Conservation (phyloP, 2,888 invertebrate genomes). For the Tetrapedia diversipes region DNA sequence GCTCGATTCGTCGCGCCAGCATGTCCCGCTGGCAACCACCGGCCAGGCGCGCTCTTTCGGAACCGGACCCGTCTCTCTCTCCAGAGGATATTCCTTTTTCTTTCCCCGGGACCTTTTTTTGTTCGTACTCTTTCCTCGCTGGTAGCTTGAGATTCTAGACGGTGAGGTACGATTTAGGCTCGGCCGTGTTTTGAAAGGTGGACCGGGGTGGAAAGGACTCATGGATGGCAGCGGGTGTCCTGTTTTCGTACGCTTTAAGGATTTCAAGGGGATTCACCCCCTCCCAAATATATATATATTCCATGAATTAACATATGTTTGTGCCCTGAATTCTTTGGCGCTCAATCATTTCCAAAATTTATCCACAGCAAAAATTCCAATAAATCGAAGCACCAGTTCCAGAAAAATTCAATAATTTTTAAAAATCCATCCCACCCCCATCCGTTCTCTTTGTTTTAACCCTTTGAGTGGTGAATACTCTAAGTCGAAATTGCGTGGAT, state of each 20-base stretch:
- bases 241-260: neutral
- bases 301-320: too few species aligned
- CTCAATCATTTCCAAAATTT: too few species aligned
- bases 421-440: too few species aligned
- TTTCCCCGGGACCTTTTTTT: neutral
- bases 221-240: neutral
- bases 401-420: too few species aligned
- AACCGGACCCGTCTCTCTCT: neutral
- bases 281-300: too few species aligned
- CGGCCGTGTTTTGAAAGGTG: constrained; percentile 2
- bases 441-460: too few species aligned
- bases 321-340: too few species aligned
- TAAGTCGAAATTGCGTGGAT: too few species aligned
- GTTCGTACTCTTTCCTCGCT: neutral
- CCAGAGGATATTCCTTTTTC: neutral
- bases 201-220: neutral
- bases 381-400: too few species aligned
- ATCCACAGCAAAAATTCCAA: too few species aligned
- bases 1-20: constrained; percentile 49
- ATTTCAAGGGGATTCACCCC: neutral
- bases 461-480: too few species aligned
- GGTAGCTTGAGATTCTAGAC: neutral
- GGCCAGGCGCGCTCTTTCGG: constrained; percentile 1
- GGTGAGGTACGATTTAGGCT: neutral
- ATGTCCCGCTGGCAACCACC: constrained; percentile 15